Evolutionary conservation across 2,113 vertebrate species (phyloP).

Genomic region (Plotosus lineatus): DNA sequence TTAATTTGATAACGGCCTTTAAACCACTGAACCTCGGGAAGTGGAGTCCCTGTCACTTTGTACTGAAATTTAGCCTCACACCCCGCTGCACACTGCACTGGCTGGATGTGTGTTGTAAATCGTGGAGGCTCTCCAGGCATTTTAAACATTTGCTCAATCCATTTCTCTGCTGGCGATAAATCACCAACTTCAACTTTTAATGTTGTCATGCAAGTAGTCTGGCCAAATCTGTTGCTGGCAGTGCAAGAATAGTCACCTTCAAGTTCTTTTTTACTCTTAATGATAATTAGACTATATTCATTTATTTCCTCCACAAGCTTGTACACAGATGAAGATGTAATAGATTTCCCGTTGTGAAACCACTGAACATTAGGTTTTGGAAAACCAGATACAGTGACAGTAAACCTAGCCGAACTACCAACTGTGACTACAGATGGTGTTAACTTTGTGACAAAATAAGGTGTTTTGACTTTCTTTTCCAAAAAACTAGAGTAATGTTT

Average conservation of each 20-base stretch:
- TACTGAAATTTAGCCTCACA: conserved; percentile 78
- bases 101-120: conserved; percentile 74
- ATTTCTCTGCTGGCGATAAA: conserved; percentile 65
- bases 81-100: conserved; percentile 72
- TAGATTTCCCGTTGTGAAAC: conserved; percentile 77
- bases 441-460: conserved; percentile 80
- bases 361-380: conserved; percentile 85
- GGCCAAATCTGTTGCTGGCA: conserved; percentile 79
- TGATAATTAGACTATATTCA: conserved; percentile 82
- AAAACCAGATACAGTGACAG: conserved; percentile 77
- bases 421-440: conserved; percentile 69
- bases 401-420: conserved; percentile 81
- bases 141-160: conserved; percentile 75
- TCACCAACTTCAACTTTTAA: conserved; percentile 75
- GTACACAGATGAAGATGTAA: conserved; percentile 74
- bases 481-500: conserved; percentile 77
- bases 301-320: conserved; percentile 80
- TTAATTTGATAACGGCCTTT: conserved; percentile 73
- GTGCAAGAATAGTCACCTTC: conserved; percentile 84
- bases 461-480: conserved; percentile 78
- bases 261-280: conserved; percentile 71
- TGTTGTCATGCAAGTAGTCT: conserved; percentile 76
- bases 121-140: conserved; percentile 72
- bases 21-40: conserved; percentile 80
- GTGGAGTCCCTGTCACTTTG: conserved; percentile 71